A percentile compares a stretch with the other conserved stretches of the same genome.
These are phyloP conservation scores for Trichogramma dendrolimi DNA, from an alignment of 2,888 invertebrate species.

Conservation along the genomic window DNA sequence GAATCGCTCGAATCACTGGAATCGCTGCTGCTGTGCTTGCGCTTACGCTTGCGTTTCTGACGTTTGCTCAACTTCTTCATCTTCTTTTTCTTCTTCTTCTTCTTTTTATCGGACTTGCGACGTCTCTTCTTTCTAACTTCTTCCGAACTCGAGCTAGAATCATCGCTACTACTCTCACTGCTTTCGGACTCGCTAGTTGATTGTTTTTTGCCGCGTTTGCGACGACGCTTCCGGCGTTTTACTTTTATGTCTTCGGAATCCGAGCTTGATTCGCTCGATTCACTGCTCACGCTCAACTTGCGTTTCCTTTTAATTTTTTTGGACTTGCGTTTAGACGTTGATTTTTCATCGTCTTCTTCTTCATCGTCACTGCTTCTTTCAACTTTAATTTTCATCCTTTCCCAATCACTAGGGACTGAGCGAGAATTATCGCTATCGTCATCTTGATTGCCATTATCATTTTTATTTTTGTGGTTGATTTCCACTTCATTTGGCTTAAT, in stretches of 20 bases:
- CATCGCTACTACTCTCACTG: slow-evolving; percentile 38
- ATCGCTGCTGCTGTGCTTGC: slow-evolving; percentile 33
- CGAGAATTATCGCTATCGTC: slow-evolving; percentile 32
- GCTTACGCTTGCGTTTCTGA: slow-evolving; percentile 38
- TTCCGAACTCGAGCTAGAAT: slow-evolving; percentile 36
- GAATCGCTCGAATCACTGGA: slow-evolving; percentile 45
- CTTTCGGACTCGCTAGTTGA: slow-evolving; percentile 36
- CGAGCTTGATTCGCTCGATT: slow-evolving; percentile 40
- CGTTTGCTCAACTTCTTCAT: slow-evolving; percentile 33
- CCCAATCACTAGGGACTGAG: slow-evolving; percentile 44
- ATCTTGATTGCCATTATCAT: slow-evolving; percentile 22
- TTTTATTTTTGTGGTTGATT: slow-evolving; percentile 5
- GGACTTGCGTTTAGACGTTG: slow-evolving; percentile 22
- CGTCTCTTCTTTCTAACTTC: slow-evolving; percentile 37
- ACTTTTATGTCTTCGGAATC: slow-evolving; percentile 37
- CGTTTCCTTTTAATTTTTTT: slow-evolving; percentile 33
- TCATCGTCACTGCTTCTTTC: slow-evolving; percentile 42
- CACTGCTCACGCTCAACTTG: slow-evolving; percentile 36
- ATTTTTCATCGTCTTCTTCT: slow-evolving; percentile 12
- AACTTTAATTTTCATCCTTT: slow-evolving; percentile 43
- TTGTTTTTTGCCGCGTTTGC: slow-evolving; percentile 25
- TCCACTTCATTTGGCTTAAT: too few species aligned
- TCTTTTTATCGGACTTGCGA: slow-evolving; percentile 33
- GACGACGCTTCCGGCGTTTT: slow-evolving; percentile 24
- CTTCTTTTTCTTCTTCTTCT: slow-evolving; percentile 40